Conservation (phyloP, 2,797 vertebrate species). For the Sebastes itinus region DNA sequence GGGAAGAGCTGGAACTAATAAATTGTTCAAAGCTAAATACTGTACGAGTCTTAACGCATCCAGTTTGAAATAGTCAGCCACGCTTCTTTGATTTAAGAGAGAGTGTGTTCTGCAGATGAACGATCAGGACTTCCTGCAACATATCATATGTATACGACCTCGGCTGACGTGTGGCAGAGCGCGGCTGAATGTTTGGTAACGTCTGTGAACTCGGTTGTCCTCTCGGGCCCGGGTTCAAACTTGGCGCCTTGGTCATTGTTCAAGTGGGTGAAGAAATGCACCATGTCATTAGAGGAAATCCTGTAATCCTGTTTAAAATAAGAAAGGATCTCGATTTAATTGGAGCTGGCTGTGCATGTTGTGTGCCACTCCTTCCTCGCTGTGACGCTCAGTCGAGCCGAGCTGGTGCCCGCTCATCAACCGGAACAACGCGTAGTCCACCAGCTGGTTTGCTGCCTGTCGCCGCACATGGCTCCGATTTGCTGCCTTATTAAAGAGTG, state of each 20-base stretch:
- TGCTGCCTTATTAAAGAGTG: conserved; percentile 70
- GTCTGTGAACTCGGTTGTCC: conserved; percentile 1
- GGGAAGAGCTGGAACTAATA: conserved; percentile 57
- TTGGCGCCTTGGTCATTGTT: conserved; percentile 26
- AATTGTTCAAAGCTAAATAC: conserved; percentile 50
- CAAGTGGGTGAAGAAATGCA: conserved; percentile 22
- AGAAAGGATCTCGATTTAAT: conserved; percentile 69
- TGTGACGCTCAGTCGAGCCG: conserved; percentile 23
- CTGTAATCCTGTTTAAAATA: conserved; percentile 69
- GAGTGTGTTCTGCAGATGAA: conserved; percentile 41
- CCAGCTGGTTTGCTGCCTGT: conserved; percentile 46
- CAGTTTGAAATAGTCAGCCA: conserved; percentile 17
- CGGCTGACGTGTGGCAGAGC: conserved; percentile 31
- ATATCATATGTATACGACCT: conserved; percentile 26
- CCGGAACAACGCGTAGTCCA: conserved; percentile 5
- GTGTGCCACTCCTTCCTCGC: conserved; percentile 32
- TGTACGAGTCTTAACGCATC: conserved; percentile 21
- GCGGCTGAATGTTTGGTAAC: conserved; percentile 9
- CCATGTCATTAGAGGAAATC: conserved; percentile 57
- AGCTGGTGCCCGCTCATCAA: conserved; percentile 34
- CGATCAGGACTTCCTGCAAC: conserved; percentile 35
- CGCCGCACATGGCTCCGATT: conserved; percentile 62
- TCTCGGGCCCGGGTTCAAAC: conserved; percentile 29
- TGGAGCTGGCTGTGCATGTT: conserved; percentile 36
- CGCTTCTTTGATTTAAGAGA: conserved; percentile 32